Evolutionary conservation across 2,888 invertebrate species (phyloP), one percentile per base, ranked within the genome.

Genomic region (Timema cristinae): DNA sequence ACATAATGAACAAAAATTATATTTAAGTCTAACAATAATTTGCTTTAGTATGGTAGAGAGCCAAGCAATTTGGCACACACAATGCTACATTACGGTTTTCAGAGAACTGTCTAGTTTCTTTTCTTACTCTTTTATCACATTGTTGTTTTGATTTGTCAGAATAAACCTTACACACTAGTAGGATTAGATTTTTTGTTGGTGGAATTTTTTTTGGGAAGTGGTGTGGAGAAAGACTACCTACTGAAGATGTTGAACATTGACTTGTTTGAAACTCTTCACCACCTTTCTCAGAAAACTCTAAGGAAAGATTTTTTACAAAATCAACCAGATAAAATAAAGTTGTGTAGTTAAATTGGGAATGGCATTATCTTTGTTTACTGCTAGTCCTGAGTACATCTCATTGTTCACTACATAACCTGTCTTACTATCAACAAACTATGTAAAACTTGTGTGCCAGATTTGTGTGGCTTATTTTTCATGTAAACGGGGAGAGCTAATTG

Each of bases 391-490:
- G n/a, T 63, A 63, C 11, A 63, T 47, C 13, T 63, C 63, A 63
- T 6, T 47, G n/a, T 63, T 63, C 47, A 63, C 9, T 6, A 63
- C 47, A 48, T 47, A 63, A 5, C 47, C 63, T 47, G 63, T 16
- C 9, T 7, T 47, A 8, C 10, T 11, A 48, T 63, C 16, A 15
- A 1, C 32, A 47, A 47, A 63, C 7, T 11, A 63, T 47, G 47
- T 63, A 16, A 10, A 63, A 13, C 61, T 63, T 61, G n/a, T 61
- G 16, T 16, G 6, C 61, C 32, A 10, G 6, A 61, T 11, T 15
- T 61, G 48, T 16, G 32, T 47, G 61, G 61, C 16, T 61, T 61
- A 61, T 61, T 61, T 61, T 61, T 11, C 48, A n/a, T 61, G 7
- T 61, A 61, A 11, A 61, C 61, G 7, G 6, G 2, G 48, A 63